Base-by-base conservation (phyloP, 2,888 invertebrate genomes). In the Geophilus truncorum region DNA sequence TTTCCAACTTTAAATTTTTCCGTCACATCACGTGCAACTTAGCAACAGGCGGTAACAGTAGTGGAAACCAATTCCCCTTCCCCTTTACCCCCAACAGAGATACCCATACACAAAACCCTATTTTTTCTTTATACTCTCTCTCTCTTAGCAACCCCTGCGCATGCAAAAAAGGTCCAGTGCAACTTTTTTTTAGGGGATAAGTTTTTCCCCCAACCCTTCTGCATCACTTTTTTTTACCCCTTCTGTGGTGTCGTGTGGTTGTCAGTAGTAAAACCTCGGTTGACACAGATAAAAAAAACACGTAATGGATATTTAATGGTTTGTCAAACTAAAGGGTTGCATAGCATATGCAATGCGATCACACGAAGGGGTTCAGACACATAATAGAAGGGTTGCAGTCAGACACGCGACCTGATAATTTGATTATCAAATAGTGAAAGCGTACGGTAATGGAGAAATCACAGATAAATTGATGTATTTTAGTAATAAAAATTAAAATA, bases 31-130 rank as follows among this genome's bases (percentile, higher is more conserved):
- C 62, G 62, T 62, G 62, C 62, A 62, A 23, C 62, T 25, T 25
- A 62, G 62, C 62, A 62, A 62, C 62, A 25, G 62, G 62, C 25
- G 62, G 62, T 62, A 25, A 25, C 62, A 62, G 62, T 62, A 62
- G 25, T 62, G 23, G 62, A 62, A 62, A 62, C 62, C 62, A 62
- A 62, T 62, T 62, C 62, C 62, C 62, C 62, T 62, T 62, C 25
- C 62, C 62, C 62, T 62, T 62, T 62, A 62, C 62, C 62, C 62
- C 62, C 62, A 62, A 62, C 62, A 25, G 62, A 62, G 62, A 62
- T 12, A 62, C 15, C 25, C 62, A 62, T 62, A 62, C 25, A 62
- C 62, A 62, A 62, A 62, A 62, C 23, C 62, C 62, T 62, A 6
- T 62, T 62, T 62, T 62, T 62, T 57, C 51, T 34, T 40, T 15